Evolutionary conservation across 2,888 invertebrate genomes (phyloP), one percentile per base, ranked within the genome.

Genomic region (Smittia aterrima): DNA sequence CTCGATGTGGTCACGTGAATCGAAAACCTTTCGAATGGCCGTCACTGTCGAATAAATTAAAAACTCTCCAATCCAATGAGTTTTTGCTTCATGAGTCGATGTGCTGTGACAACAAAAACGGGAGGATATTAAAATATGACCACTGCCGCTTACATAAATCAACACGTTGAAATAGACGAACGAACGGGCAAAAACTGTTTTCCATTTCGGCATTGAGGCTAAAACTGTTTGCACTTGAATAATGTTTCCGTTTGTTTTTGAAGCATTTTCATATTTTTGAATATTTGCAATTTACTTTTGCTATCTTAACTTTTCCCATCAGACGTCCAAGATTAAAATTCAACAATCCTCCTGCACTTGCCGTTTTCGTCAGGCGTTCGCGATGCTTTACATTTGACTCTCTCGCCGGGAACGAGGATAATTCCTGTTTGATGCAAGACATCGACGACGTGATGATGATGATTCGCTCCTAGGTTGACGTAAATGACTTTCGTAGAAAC

Each of bases 111-210:
- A 58, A 22, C 58, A 58, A 58, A 67, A 70, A 40, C 22, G 40
- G 70, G n/a, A n/a, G n/a, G 70, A 70, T 70, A 70, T 70, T 70
- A 70, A 68, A 70, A 25, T 70, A 54, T 32, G 54, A 70, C 70
- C 70, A 70, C 70, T 41, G 11, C 13, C 27, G 27, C 24, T 70
- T 40, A 32, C 70, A 70, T 70, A 70, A 70, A 70, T 70, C 70
- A 70, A 70, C 27, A 27, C n/a, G 16, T 4, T 20, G 22, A 58
- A 58, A 58, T 58, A 58, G 9, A 58, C 9, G 18, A 20, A 58
- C 47, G 47, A n/a, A 58, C 47, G 47, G 3, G 47, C 16, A n/a
- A 16, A 47, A 47, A 16, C 47, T n/a, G n/a, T 47, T 47, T 16
- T 47, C 22, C 18, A 22, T 18, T 7, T 18, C 58, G 18, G 3